Evolutionary conservation across 2,113 vertebrate species (phyloP).

Genomic region (Canis aureus): DNA sequence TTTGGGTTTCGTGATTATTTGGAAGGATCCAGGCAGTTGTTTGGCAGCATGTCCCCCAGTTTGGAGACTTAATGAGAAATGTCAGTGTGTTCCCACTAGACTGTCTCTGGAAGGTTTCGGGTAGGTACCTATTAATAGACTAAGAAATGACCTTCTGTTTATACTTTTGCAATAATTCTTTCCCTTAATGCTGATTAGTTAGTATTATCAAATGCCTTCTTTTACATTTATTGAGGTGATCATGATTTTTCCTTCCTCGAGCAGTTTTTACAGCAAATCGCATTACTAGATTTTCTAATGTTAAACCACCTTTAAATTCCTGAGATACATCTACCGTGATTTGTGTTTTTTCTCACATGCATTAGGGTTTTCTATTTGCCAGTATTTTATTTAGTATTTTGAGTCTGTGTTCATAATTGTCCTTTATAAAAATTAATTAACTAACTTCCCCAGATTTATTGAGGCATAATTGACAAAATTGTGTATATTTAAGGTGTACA

Average conservation of each 20-base stretch:
- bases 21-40: background rate
- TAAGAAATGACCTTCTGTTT: background rate
- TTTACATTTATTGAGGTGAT: background rate
- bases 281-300: background rate
- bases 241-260: background rate
- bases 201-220: background rate
- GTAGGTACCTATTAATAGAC: background rate
- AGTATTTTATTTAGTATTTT: background rate
- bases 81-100: background rate
- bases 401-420: background rate
- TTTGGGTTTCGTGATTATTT: background rate
- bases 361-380: background rate
- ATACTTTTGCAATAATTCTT: background rate
- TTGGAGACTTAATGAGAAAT: background rate
- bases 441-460: background rate
- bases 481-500: background rate
- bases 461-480: background rate
- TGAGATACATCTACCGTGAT: background rate
- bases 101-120: background rate
- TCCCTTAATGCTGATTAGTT: background rate
- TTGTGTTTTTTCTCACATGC: background rate
- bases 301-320: background rate
- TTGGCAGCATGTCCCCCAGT: background rate
- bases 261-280: background rate
- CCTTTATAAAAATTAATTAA: background rate